phyloP scores from a whole-genome alignment of 2,797 vertebrate genomes.

The Borostomias antarcticus region DNA sequence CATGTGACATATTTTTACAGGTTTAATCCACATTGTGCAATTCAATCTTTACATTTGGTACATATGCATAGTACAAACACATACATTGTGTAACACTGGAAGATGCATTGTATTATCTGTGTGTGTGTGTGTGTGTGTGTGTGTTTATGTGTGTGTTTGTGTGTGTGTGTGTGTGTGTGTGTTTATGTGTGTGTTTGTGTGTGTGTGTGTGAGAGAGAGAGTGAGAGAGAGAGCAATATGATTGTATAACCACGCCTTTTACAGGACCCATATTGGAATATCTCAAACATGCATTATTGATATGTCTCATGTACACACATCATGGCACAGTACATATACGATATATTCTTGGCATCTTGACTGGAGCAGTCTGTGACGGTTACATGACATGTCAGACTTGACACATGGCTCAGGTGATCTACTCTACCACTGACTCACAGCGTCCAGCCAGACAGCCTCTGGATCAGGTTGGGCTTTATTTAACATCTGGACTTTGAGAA shows the following conservation, averaged over 20 bases:
- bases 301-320: not conserved
- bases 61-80: conserved; percentile 29
- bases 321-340: not conserved
- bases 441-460: not conserved
- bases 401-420: not conserved
- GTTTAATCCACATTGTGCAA: conserved; percentile 56
- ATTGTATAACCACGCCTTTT: conserved; percentile 18
- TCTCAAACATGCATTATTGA: conserved; percentile 49
- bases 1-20: conserved; percentile 39
- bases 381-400: not conserved
- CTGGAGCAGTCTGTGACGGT: not conserved
- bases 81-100: no score
- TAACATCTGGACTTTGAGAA: not conserved
- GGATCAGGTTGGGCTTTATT: not conserved
- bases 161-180: no score
- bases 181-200: conserved; percentile 21
- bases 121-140: no score
- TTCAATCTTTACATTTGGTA: conserved; percentile 44
- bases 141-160: no score
- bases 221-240: conserved; percentile 23
- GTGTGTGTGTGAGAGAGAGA: conserved; percentile 25
- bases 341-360: not conserved
- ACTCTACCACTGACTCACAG: not conserved
- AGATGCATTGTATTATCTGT: no score
- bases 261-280: conserved; percentile 20